Evolutionary conservation across 2,888 invertebrate genomes (phyloP), one percentile per base, ranked within the genome.

Genomic region (Thera obeliscata): DNA sequence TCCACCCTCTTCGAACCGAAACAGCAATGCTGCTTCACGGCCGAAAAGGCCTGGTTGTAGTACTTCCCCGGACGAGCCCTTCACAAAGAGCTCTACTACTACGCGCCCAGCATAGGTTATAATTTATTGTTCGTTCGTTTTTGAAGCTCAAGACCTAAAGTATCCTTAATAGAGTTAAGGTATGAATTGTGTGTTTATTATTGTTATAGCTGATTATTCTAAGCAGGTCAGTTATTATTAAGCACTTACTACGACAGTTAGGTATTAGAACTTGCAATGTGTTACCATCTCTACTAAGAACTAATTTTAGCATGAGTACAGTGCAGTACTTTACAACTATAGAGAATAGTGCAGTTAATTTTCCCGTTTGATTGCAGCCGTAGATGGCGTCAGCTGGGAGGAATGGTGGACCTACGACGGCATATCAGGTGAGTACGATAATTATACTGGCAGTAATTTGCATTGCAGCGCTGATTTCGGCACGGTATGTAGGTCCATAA

Each of bases 331-430:
- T 11, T 55, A 63, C 48, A 78, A 83, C 86, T 87, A 86, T 82
- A 22, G 82, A 80, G 81, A 86, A 83, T 75, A 73, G 80, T 84
- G 83, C 84, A 87, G 85, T 91, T 89, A 90, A 91, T 93, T 89
- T 85, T 79, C 86, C 83, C 86, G 87, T 92, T 87, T 92, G 94
- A 90, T 95, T 96, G 83, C 95, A 97, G 96, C 95, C 84, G 95
- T 96, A 78, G 94, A 94, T 80, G 96, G 96, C 82, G 96, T 97
- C 84, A 97, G 97, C 93, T 98, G 98, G 98, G 98, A 98, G 91
- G 97, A 98, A 94, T 98, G 98, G 98, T 98, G 98, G 98, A 98
- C 98, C 80, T 98, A 98, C 94, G 98, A 98, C 94, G 98, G 98
- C 76, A 98, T 98, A 91, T 98, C 98, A 94, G 98, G 98, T 98